Evolutionary conservation across 2,888 invertebrate genomes (phyloP).

Genomic region (Pinctada fucata): DNA sequence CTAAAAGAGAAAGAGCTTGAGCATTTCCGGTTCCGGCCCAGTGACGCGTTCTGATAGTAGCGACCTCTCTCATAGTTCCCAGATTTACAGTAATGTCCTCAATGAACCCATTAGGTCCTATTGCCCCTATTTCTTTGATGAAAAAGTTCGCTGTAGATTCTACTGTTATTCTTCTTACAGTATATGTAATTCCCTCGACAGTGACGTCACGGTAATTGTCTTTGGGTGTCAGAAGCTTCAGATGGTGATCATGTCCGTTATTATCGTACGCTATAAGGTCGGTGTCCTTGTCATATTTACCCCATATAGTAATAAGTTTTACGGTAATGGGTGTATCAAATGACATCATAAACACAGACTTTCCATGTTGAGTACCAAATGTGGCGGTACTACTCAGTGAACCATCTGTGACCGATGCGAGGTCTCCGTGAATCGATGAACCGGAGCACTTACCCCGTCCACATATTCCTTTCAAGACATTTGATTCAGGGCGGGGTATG

Average conservation of each 20-base stretch:
- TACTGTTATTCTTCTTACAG: constrained; percentile 38
- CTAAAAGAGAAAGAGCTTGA: constrained; percentile 34
- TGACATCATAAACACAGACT: no score
- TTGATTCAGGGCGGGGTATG: constrained; percentile 44
- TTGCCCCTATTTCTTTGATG: constrained; percentile 50
- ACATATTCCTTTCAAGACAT: constrained; percentile 49
- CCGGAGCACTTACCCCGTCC: constrained; percentile 37
- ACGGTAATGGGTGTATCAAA: constrained; percentile 13
- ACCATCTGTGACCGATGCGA: constrained; percentile 44
- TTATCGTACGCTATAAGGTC: constrained; percentile 12
- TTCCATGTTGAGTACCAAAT: no score
- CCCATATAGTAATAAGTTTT: constrained; percentile 44
- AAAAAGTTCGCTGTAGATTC: constrained; percentile 38
- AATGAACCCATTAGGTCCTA: constrained; percentile 46
- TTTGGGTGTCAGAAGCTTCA: constrained; percentile 29
- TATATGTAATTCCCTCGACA: constrained; percentile 20
- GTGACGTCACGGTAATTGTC: constrained; percentile 52
- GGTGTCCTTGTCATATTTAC: constrained; percentile 40
- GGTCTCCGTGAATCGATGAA: constrained; percentile 15
- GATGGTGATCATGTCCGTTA: constrained; percentile 15
- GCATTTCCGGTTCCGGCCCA: constrained; percentile 53
- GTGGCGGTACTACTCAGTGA: no score
- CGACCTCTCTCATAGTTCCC: constrained; percentile 39
- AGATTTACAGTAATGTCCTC: constrained; percentile 51
- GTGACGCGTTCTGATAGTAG: constrained; percentile 49